Percentiles rank a stretch among this genome's conserved stretches.
phyloP scores from a whole-genome alignment of 1,140 invertebrate species.

The Glossosoma conforme region DNA sequence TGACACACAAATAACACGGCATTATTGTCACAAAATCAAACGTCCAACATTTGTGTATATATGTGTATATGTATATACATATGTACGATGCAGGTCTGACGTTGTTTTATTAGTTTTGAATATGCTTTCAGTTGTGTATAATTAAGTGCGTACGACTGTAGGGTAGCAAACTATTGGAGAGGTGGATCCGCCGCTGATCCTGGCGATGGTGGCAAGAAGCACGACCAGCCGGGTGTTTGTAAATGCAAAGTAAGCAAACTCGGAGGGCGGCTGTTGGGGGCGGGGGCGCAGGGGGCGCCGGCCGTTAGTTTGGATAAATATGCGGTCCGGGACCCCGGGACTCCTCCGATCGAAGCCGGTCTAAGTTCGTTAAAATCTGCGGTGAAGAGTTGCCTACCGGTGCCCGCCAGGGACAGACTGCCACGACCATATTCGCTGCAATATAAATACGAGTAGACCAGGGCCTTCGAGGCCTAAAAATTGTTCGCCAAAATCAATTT shows the following conservation, averaged over 20 bases:
- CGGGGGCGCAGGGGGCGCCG: background rate
- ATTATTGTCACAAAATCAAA: too few species aligned
- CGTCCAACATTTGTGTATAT: too few species aligned
- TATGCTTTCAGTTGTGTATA: too few species aligned
- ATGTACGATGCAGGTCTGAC: too few species aligned
- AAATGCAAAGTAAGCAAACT: constrained; percentile 28
- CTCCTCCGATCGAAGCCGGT: constrained; percentile 6
- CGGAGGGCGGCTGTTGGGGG: background rate
- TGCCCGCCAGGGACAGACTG: background rate
- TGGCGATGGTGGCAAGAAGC: constrained; percentile 9
- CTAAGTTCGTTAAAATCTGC: constrained; percentile 27
- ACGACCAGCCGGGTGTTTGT: constrained; percentile 18
- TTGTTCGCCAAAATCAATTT: too few species aligned
- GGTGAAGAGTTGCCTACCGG: constrained; percentile 7
- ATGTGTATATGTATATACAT: too few species aligned
- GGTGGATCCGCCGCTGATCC: constrained; percentile 11
- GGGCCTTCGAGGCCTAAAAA: too few species aligned
- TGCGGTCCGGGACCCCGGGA: constrained; percentile 16
- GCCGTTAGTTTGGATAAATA: constrained; percentile 29
- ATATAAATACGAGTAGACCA: too few species aligned
- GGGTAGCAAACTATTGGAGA: background rate
- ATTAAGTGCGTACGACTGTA: background rate
- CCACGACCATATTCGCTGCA: background rate
- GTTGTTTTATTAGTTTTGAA: too few species aligned
- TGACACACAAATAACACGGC: too few species aligned